Base-by-base conservation (phyloP, 1,140 invertebrate species). In the Caerostris darwini region DNA sequence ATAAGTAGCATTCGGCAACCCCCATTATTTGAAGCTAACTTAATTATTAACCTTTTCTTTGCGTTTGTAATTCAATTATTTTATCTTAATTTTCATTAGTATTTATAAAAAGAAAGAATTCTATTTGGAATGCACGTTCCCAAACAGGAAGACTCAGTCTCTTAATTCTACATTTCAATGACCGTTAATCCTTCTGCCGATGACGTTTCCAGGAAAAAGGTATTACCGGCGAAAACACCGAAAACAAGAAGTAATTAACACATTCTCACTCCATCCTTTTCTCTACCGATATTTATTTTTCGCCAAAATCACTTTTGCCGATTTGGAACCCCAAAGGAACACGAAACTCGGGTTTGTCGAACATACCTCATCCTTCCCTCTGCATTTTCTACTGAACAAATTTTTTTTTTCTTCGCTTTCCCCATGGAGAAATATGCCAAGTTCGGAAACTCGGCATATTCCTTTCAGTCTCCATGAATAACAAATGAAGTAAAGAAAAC, bases 1-100 rank as follows among this genome's bases (percentile, higher is more conserved):
- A 69, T 19, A 69, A n/a, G 34, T 17, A 10, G 12, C 34, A 8
- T 19, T 77, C 50, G 34, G 10, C 7, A 77, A 10, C 8, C 8
- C 69, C 34, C 69, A 77, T 77, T 77, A 77, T 77, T 77, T 77
- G 34, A 77, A 77, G 50, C 69, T 77, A 77, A 77, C 69, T 34
- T 77, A 77, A 77, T 77, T 77, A 77, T 77, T 77, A 77, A 77
- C 69, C 10, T 77, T 77, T 77, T 77, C 69, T 77, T 77, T 77
- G 69, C 69, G 69, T 77, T 77, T 77, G 69, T 77, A 77, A 77
- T 77, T 77, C 69, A 77, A 77, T 77, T 77, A 77, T 34, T 77
- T 34, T 77, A 77, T 34, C 69, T 77, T 77, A 19, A 77, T 77
- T 77, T 77, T 77, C 34, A 77, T 77, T 77, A 77, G 7, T 34